Conservation (phyloP, 2,797 vertebrate genomes). For the Enteromius treurensis region DNA sequence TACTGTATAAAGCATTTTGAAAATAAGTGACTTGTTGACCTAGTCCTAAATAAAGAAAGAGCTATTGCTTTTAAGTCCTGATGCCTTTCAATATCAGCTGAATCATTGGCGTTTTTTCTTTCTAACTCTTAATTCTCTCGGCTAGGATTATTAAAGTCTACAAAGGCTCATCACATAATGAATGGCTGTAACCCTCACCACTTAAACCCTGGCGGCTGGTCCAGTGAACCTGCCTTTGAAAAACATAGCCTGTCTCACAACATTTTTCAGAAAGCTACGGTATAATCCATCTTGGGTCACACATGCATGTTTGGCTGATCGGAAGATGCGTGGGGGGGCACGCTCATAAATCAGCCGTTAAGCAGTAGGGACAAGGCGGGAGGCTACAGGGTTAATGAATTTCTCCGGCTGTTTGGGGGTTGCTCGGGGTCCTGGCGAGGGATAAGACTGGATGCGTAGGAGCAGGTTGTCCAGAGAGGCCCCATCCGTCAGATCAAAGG, state of each 20-base stretch:
- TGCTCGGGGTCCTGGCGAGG: conserved; percentile 68
- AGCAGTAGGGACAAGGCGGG: conserved; percentile 70
- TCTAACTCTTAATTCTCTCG: not conserved
- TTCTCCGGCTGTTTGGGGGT: conserved; percentile 70
- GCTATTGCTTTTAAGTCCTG: not conserved
- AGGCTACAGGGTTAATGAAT: conserved; percentile 79
- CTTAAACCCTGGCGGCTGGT: conserved; percentile 32
- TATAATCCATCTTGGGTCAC: conserved; percentile 76
- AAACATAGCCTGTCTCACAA: conserved; percentile 76
- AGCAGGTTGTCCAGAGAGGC: conserved; percentile 79
- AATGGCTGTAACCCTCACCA: conserved; percentile 32
- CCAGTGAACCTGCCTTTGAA: conserved; percentile 67
- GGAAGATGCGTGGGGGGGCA: conserved; percentile 60
- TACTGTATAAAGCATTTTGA: not conserved
- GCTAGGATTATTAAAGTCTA: conserved; percentile 18
- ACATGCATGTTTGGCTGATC: conserved; percentile 79
- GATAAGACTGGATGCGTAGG: conserved; percentile 78
- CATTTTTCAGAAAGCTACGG: conserved; percentile 77
- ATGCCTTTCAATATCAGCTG: not conserved
- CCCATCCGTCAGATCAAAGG: conserved; percentile 84
- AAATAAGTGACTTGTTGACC: not conserved
- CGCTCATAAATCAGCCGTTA: conserved; percentile 81
- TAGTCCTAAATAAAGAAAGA: not conserved
- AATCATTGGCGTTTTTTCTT: not conserved
- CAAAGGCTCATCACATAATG: conserved; percentile 17